Evolutionary conservation across 2,888 invertebrate genomes (phyloP), one percentile per base, ranked within the genome.

Genomic region (Cephus runcator): DNA sequence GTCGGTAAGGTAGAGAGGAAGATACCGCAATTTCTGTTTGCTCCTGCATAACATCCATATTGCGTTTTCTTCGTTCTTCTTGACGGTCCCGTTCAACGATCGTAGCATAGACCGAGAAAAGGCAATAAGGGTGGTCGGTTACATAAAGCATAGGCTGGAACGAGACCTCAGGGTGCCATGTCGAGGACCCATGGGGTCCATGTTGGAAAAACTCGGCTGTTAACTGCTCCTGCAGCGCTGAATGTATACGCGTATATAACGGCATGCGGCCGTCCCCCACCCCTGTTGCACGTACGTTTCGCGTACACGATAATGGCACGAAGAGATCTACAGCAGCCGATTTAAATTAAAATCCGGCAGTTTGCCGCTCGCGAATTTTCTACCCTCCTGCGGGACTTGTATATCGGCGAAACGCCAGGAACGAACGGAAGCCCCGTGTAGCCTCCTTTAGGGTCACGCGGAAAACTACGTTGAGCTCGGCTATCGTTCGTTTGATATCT

Each of bases 91-190:
- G 34, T 34, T 11, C 15, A 56, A 34, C 71, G 71, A 31, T 12
- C 71, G 71, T 34, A 23, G 71, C 71, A 34, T 34, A 71, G 34
- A 79, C 80, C 77, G 78, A 34, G 36, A 75, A 76, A 78, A 76
- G 79, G 80, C 79, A 79, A 76, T 79, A 81, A 81, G 81, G 80
- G 80, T 79, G 79, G 83, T 79, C 81, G 84, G 87, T 85, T 86
- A 86, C 86, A 89, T 89, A 89, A 89, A 89, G 88, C 88, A 88
- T 89, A 88, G 88, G 86, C 87, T 84, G 88, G 84, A 89, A 90
- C 89, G 90, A 89, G 88, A 86, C 89, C 88, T 88, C 84, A 69
- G 89, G 90, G 89, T 90, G 88, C 89, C 87, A 84, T 90, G 88
- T 84, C 85, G 82, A 71, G 84, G 79, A 88, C 89, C 89, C 89